Base-by-base conservation (phyloP, 2,888 invertebrate species). In the Amphimallon solstitiale region DNA sequence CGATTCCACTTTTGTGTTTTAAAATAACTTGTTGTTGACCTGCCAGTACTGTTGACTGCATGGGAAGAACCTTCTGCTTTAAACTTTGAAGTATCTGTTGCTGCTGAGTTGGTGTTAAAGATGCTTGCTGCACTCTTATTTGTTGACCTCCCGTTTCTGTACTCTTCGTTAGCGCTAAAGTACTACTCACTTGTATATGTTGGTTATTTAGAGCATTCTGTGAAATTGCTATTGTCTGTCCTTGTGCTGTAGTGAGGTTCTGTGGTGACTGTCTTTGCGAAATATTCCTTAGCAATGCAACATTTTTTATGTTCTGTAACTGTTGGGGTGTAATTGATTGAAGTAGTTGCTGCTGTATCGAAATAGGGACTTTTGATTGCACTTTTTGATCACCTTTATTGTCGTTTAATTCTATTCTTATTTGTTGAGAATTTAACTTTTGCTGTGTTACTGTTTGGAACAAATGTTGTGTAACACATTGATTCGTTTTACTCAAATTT, bases 1-100 rank as follows among this genome's bases (percentile, higher is more conserved):
- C 79, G 68, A 83, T 80, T 1, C 82, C 80, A 2, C 81, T 79
- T 66, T 85, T 85, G 68, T 86, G 86, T 68, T 86, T 84, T 59
- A 86, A 81, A 23, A 85, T 80, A 10, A 85, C 82, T 59, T 81
- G 80, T 67, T 82, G 83, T 66, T 84, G 82, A 23, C 80, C 45
- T 68, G 71, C 43, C 9, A 72, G 60, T 6, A 81, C 75, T 7
- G 80, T 78, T 48, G 81, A 78, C 62, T 83, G 82, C 5, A 72
- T 54, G 6, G 82, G 81, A 48, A 80, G 70, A 38, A 78, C 80
- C 66, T 81, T 81, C 67, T 81, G 79, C 63, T 81, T 79, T 34
- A 79, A 76, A 3, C 84, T 82, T 72, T 85, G 85, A 48, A 83
- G 69, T 65, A 85, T 83, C 70, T 84, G 83, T 63, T 83, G 82